Evolutionary conservation across 2,888 invertebrate species (phyloP).

Genomic region (Teinopalpus imperialis): DNA sequence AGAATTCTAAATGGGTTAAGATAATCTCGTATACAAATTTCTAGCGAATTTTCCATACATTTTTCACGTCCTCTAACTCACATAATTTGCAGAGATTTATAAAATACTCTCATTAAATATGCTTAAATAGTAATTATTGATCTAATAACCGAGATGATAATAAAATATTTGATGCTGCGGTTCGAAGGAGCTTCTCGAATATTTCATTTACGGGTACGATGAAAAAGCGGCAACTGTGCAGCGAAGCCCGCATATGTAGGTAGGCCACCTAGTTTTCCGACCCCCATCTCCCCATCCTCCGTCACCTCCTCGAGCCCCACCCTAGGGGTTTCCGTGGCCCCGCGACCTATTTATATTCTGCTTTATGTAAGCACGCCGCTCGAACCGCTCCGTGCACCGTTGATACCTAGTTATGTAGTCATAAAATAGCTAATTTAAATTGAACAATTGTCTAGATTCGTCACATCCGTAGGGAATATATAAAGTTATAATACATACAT

Average conservation of each 20-base stretch:
- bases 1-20: conserved; percentile 20
- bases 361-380: conserved; percentile 48
- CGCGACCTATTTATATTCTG: conserved; percentile 65
- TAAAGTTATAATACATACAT: too few species aligned
- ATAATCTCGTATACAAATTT: conserved; percentile 6
- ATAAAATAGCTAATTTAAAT: too few species aligned
- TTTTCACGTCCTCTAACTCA: not conserved
- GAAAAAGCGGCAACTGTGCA: conserved; percentile 44
- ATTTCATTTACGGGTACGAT: conserved; percentile 48
- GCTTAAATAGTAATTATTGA: too few species aligned
- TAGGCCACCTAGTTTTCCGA: conserved; percentile 62
- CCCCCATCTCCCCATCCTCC: conserved; percentile 26
- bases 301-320: conserved; percentile 28
- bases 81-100: not conserved
- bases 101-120: too few species aligned
- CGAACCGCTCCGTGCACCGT: conserved; percentile 34
- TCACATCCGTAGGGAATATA: too few species aligned
- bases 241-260: conserved; percentile 53
- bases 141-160: conserved; percentile 7
- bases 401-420: conserved; percentile 30
- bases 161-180: conserved; percentile 8
- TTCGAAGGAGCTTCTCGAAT: conserved; percentile 35
- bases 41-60: conserved; percentile 4
- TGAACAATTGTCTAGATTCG: too few species aligned
- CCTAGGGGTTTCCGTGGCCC: conserved; percentile 39